phyloP scores from a whole-genome alignment of 2,113 vertebrate genomes.

The Equus przewalskii region DNA sequence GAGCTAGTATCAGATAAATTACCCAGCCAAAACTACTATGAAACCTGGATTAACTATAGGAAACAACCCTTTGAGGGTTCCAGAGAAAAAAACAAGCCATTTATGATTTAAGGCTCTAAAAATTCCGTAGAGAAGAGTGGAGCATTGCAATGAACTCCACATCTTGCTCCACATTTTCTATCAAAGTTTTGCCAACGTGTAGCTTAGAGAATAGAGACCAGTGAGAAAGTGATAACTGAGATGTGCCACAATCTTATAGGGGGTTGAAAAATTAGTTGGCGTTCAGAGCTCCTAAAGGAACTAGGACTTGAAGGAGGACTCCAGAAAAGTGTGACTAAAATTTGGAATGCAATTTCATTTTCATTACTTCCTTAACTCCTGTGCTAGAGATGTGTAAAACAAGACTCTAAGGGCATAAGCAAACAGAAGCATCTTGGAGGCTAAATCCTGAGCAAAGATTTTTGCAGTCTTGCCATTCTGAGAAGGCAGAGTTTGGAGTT shows the following conservation, averaged over 20 bases:
- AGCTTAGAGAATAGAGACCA: not conserved
- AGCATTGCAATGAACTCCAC: not conserved
- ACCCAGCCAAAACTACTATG: not conserved
- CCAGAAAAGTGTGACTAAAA: not conserved
- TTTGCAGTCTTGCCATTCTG: not conserved
- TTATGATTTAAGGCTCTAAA: not conserved
- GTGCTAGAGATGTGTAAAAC: not conserved
- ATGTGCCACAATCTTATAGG: not conserved
- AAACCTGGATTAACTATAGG: not conserved
- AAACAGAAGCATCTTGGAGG: not conserved
- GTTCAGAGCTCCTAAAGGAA: not conserved
- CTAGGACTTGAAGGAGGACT: not conserved
- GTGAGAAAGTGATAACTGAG: not conserved
- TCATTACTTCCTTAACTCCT: not conserved
- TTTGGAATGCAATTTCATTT: not conserved
- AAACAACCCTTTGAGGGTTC: not conserved
- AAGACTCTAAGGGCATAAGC: not conserved
- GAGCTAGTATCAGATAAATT: not conserved
- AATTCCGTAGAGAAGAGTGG: not conserved
- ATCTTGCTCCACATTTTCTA: not conserved
- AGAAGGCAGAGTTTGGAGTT: not conserved
- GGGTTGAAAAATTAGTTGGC: not conserved
- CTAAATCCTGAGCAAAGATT: not conserved
- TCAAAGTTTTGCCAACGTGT: not conserved
- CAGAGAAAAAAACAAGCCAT: not conserved